A percentile compares a stretch with the other conserved stretches of the same genome.
phyloP scores from a whole-genome alignment of 1,140 invertebrate species.

The Drosophila lowei region DNA sequence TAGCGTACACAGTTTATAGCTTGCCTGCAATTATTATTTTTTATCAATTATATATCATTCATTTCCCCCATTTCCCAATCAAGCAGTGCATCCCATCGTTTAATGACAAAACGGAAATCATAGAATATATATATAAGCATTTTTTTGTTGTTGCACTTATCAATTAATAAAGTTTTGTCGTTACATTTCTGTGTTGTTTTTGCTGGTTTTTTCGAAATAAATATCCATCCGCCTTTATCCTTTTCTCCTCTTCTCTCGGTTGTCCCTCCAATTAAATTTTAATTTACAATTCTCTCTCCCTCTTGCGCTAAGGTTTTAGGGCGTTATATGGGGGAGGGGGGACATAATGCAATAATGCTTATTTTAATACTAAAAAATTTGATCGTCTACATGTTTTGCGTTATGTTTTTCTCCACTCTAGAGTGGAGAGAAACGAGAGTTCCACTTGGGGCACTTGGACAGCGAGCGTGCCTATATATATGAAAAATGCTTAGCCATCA shows the following conservation, averaged over 20 bases:
- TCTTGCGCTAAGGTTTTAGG: slow-evolving; percentile 12
- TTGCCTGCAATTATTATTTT: slow-evolving; percentile 63
- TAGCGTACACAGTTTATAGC: slow-evolving; percentile 71
- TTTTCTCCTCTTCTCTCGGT: slow-evolving; percentile 16
- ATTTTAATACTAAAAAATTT: slow-evolving; percentile 71
- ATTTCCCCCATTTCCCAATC: slow-evolving; percentile 2
- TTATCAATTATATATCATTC: slow-evolving; percentile 68
- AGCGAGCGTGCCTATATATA: slow-evolving; percentile 49
- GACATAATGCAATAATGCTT: slow-evolving; percentile 54
- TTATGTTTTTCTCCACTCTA: slow-evolving; percentile 37
- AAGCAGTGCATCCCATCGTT: slow-evolving; percentile 60
- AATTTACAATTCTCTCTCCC: slow-evolving; percentile 68
- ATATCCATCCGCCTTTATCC: slow-evolving; percentile 52
- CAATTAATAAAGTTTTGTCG: slow-evolving; percentile 59
- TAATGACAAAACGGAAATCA: slow-evolving; percentile 28
- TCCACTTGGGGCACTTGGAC: slow-evolving; percentile 38
- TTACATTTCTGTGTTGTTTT: slow-evolving; percentile 15
- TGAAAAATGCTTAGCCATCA: not conserved
- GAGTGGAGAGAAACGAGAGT: slow-evolving; percentile 1
- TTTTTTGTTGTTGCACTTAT: slow-evolving; percentile 43
- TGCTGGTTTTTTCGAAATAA: slow-evolving; percentile 47
- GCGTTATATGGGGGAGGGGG: slow-evolving; percentile 33
- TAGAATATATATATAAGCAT: slow-evolving; percentile 69
- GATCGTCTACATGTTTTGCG: slow-evolving; percentile 64
- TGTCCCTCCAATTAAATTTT: slow-evolving; percentile 57